phyloP scores from a whole-genome alignment of 2,888 invertebrate species.

The Therioaphis trifolii region DNA sequence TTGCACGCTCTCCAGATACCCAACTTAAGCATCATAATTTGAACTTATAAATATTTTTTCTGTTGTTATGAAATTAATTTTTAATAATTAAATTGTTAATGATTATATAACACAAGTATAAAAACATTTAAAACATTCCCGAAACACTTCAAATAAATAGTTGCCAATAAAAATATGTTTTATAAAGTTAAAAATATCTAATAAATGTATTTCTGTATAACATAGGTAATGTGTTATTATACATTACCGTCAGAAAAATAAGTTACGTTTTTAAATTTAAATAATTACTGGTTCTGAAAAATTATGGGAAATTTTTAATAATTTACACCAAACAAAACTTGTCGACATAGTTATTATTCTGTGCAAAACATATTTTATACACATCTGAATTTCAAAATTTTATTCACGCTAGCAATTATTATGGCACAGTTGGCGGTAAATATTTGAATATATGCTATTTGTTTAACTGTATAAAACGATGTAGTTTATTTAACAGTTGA shows the following conservation, averaged over 20 bases:
- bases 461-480: slow-evolving; percentile 41
- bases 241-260: background rate
- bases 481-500: slow-evolving; percentile 51
- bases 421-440: slow-evolving; percentile 48
- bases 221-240: background rate
- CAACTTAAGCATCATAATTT: slow-evolving; percentile 1
- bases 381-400: slow-evolving; percentile 52
- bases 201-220: background rate
- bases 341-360: slow-evolving; percentile 39
- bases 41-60: background rate
- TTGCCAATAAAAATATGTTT: no score
- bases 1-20: slow-evolving; percentile 6
- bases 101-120: background rate
- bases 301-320: slow-evolving; percentile 20
- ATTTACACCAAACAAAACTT: slow-evolving; percentile 39
- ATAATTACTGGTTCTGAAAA: background rate
- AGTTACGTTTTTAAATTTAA: background rate
- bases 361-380: slow-evolving; percentile 49
- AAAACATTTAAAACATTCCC: background rate
- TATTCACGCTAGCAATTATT: slow-evolving; percentile 40
- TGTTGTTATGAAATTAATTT: background rate
- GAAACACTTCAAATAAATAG: background rate
- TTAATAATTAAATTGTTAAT: background rate
- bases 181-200: background rate
- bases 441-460: slow-evolving; percentile 55